phyloP scores from a whole-genome alignment of 2,113 vertebrate genomes.

The Castor canadensis region DNA sequence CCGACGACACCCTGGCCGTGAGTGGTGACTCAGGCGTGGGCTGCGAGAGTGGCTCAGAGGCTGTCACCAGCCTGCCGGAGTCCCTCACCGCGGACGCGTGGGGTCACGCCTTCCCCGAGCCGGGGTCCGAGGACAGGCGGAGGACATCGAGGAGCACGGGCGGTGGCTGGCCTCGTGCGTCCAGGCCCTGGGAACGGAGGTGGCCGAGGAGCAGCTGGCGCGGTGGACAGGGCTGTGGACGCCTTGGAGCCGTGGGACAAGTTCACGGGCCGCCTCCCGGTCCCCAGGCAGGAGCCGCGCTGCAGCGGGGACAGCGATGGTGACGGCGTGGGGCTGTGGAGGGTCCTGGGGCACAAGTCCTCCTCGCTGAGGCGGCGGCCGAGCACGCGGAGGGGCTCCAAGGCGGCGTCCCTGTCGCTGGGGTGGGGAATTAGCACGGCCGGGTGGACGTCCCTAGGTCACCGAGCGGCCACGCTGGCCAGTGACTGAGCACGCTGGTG shows the following conservation, averaged over 20 bases:
- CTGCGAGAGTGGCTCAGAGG: slow-evolving; percentile 80
- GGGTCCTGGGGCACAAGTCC: slow-evolving; percentile 82
- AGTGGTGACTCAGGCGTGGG: slow-evolving; percentile 82
- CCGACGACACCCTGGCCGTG: slow-evolving; percentile 67
- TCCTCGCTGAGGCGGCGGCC: slow-evolving; percentile 82
- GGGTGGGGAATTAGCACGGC: slow-evolving; percentile 76
- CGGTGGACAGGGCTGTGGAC: slow-evolving; percentile 79
- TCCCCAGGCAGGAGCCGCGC: slow-evolving; percentile 71
- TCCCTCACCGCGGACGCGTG: slow-evolving; percentile 69
- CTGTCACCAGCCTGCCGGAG: slow-evolving; percentile 76
- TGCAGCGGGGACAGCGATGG: slow-evolving; percentile 65
- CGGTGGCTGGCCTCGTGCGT: slow-evolving; percentile 84
- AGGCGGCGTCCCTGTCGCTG: slow-evolving; percentile 69
- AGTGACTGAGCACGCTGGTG: neutral
- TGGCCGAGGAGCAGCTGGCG: slow-evolving; percentile 81
- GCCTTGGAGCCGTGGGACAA: slow-evolving; percentile 81
- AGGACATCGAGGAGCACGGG: slow-evolving; percentile 75
- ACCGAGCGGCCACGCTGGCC: neutral
- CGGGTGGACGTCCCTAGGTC: neutral
- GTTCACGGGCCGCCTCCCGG: slow-evolving; percentile 81
- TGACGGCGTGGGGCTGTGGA: slow-evolving; percentile 73
- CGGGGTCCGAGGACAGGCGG: slow-evolving; percentile 70
- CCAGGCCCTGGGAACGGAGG: slow-evolving; percentile 80
- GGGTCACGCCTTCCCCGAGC: slow-evolving; percentile 67
- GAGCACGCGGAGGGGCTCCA: slow-evolving; percentile 78